These are phyloP conservation scores for Deroptyus accipitrinus DNA, from an alignment of 2,113 vertebrate genomes.

Conservation along the genomic window DNA sequence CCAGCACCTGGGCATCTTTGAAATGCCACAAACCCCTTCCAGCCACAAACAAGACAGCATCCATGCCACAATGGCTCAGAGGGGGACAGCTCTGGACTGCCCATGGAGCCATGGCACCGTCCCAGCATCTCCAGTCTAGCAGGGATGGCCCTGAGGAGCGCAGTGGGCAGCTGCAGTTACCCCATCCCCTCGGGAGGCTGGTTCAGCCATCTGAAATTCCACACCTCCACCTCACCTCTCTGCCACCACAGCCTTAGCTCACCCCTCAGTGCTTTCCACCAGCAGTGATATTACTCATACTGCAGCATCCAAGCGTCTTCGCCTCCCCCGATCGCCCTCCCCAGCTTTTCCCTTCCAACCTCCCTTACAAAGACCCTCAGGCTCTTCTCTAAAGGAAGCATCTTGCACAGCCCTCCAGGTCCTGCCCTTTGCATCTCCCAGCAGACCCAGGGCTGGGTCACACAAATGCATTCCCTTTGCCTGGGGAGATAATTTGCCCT, in stretches of 20 bases:
- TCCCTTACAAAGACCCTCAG: neutral
- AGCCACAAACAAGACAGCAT: neutral
- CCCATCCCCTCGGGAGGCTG: neutral
- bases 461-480: neutral
- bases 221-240: neutral
- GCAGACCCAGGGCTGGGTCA: neutral
- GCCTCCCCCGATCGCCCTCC: no score
- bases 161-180: neutral
- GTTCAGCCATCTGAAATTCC: constrained; percentile 11
- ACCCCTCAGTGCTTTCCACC: neutral
- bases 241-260: neutral
- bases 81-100: neutral
- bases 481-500: neutral
- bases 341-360: neutral
- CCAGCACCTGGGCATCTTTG: neutral
- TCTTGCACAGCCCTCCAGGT: neutral
- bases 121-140: neutral
- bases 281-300: neutral
- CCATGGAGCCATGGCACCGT: accelerated
- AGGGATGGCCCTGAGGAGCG: neutral
- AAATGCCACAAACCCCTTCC: neutral
- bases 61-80: neutral
- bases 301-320: neutral
- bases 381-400: neutral
- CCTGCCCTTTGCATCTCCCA: neutral